Percentiles rank a stretch among this genome's conserved stretches.
Evolutionary conservation across 2,797 vertebrate species (phyloP).

Genomic region (Dipus sagitta): DNA sequence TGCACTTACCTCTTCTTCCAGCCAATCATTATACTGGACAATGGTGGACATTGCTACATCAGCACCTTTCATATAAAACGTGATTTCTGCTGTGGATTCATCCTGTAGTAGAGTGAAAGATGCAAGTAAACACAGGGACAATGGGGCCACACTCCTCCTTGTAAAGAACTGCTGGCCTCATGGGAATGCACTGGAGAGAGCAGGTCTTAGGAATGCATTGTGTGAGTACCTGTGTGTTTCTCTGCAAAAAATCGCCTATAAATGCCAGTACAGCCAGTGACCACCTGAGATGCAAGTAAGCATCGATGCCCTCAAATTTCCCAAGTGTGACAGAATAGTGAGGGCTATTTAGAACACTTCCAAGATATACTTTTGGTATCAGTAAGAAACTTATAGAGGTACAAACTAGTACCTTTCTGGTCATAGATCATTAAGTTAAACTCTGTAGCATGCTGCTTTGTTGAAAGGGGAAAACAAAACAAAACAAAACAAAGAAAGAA

Average conservation of each 20-base stretch:
- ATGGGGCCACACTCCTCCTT: not conserved
- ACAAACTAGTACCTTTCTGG: not conserved
- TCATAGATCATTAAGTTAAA: not conserved
- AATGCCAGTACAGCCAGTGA: fast-evolving
- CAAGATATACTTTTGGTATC: not conserved
- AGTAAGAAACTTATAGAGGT: not conserved
- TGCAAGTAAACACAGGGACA: not conserved
- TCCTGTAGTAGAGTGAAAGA: conserved; percentile 88
- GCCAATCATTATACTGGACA: conserved; percentile 99
- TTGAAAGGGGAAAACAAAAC: too few species aligned
- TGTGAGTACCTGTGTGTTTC: too few species aligned
- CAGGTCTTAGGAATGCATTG: fast-evolving
- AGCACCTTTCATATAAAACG: conserved; percentile 99
- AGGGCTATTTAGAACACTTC: not conserved
- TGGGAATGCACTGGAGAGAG: not conserved
- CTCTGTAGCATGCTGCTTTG: fast-evolving
- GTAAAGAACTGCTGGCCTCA: not conserved
- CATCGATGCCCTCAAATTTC: not conserved
- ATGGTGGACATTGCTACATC: conserved; percentile 97
- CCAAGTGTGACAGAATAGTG: not conserved
- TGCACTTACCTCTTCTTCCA: conserved; percentile 96
- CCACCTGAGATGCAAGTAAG: fast-evolving
- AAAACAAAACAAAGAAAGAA: not conserved
- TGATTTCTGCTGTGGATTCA: conserved; percentile 96
- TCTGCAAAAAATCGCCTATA: fast-evolving